Evolutionary conservation across 37 sponge, comb jelly and placozoan genomes (phyloP), one percentile per base, ranked within the genome.

Genomic region (Oscarella lobularis): DNA sequence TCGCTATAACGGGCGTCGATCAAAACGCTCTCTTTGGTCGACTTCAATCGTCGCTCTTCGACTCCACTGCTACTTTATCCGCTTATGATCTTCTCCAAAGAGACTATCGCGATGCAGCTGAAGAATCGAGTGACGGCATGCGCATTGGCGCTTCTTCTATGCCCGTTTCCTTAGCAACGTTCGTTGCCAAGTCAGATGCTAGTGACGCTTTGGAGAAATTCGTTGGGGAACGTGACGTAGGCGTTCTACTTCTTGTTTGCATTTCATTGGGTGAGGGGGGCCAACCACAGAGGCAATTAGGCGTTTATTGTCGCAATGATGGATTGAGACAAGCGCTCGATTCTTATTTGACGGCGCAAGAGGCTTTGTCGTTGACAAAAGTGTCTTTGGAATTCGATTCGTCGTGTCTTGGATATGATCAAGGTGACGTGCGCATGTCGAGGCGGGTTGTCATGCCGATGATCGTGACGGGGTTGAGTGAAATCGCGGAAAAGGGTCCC

Each of bases 41-140:
- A 27, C 72, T 86, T n/a, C 31, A 41, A 1, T 31, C 75, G 29
- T 67, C 76, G 31, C 78, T 82, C 31, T 79, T 79, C 73, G 73
- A 81, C 34, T n/a, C n/a, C n/a, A 39, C 74, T 39, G 38, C 73
- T 31, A 39, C 33, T 0, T 68, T 84, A 29, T 40, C 81, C 2
- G 0, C 71, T 3, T 54, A 3, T 37, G 80, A 82, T 29, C 79
- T 85, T 9, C 81, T 91, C 3, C 67, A 81, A 0, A 76, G 38
- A 41, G 92, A 91, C 54, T 80, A 48, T 67, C 87, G 87, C 9
- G 60, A 48, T 48, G 60, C 60, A 9, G 14, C 60, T 48, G 20
- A 48, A 9, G 60, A 48, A 20, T 48, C 60, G 9, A 48, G 14
- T 9, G n/a, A n/a, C n/a, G n/a, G n/a, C n/a, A n/a, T n/a, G n/a